Base-by-base conservation (phyloP, 1,140 invertebrate species). In the Pteromalus puparum region DNA sequence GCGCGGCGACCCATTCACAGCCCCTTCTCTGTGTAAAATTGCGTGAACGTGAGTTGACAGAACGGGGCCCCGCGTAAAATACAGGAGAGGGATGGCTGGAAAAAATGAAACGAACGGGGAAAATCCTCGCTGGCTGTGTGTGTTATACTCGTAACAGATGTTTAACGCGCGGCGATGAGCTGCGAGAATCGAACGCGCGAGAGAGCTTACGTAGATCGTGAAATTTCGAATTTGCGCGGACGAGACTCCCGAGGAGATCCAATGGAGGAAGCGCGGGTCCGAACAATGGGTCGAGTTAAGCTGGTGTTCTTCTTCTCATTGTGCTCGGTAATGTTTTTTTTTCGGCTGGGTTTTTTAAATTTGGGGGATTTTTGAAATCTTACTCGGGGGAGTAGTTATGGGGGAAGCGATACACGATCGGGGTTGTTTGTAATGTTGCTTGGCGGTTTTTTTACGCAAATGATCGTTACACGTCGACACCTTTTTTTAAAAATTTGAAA, bases 1-100 rank as follows among this genome's bases (percentile, higher is more conserved):
- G 38, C 38, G 81, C 61, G 21, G 61, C 34, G 24, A 24, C 38
- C 74, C 53, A 77, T 83, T 70, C 26, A 78, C 6, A 21, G 26
- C 70, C 83, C 78, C 83, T 74, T 80, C 48, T 53, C 21, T 61
- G 82, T 84, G 13, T 77, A 79, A 85, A 85, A 85, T 85, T 85
- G 80, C 81, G 84, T 85, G 84, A 85, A 82, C 84, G 84, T 85
- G 84, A 85, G 84, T 82, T 79, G 84, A 85, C 84, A 79, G 80
- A 82, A 85, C 34, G 34, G 26, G 75, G 30, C 67, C 24, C 34
- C 26, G 72, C 9, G 75, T 67, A 74, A 74, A 74, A 81, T 81
- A 81, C 48, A 81, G 26, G 48, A 61, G 48, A 2, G 68, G 42
- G n/a, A 21, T 53, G 74, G 30, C 34, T 10, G 68, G 84, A 88